Evolutionary conservation across 2,888 invertebrate genomes (phyloP).

Genomic region (Chironomus tentans): DNA sequence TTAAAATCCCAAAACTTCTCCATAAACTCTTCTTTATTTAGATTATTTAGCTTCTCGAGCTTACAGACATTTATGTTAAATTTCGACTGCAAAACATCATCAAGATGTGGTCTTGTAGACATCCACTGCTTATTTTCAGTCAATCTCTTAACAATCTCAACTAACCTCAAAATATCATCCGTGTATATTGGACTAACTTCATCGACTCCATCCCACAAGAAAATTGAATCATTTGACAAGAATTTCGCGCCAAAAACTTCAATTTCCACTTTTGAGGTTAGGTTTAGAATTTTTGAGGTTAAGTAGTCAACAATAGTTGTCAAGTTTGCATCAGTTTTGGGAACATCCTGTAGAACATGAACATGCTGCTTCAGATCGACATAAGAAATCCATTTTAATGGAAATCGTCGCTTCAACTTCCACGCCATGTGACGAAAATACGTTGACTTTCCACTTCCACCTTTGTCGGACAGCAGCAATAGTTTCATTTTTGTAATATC

Average conservation of each 20-base stretch:
- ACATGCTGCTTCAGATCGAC: background rate
- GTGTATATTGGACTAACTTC: background rate
- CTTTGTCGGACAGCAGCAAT: background rate
- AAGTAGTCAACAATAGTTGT: background rate
- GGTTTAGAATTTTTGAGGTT: background rate
- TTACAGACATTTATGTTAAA: background rate
- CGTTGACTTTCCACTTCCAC: background rate
- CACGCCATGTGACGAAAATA: background rate
- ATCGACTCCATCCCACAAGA: background rate
- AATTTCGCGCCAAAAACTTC: background rate
- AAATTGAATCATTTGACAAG: background rate
- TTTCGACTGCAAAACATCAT: background rate
- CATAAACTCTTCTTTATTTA: background rate
- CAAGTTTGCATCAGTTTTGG: background rate
- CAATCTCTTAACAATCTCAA: too few species aligned
- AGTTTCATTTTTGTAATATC: background rate
- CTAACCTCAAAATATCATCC: background rate
- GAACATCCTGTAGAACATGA: background rate
- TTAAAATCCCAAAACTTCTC: background rate
- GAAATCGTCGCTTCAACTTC: background rate
- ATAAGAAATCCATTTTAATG: background rate
- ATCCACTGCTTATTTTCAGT: background rate
- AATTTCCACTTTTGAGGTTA: background rate
- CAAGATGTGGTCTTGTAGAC: background rate
- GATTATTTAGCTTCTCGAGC: background rate